Evolutionary conservation across 2,797 vertebrate species (phyloP), one percentile per base, ranked within the genome.

Genomic region (Thunnus albacares): DNA sequence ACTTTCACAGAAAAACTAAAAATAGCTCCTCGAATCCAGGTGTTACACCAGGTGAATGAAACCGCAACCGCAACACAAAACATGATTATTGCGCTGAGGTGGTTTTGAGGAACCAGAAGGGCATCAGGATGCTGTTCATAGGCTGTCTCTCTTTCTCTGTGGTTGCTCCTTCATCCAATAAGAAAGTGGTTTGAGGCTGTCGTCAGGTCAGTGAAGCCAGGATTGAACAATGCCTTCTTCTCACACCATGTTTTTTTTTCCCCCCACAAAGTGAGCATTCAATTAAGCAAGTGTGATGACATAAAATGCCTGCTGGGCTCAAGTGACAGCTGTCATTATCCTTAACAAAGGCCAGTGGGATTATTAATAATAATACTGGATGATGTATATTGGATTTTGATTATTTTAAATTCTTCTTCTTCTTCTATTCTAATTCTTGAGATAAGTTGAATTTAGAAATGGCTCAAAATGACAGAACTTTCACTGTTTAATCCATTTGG

Each of bases 101-200:
- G 80, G 76, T 86, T 88, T 66, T 80, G 76, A 18, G 84, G 82
- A 89, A 71, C 65, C 45, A 41, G 73, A 52, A 63, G 63, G 72
- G 69, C 72, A 64, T 61, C 3, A 5, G 35, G 65, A 82, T 49
- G 61, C 79, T 53, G 71, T 84, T 80, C 41, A 75, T 59, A 65
- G 53, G 56, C 71, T 68, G 53, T 77, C 20, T 73, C 77, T 86
- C 71, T 83, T 87, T 80, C 72, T 87, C 84, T 84, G 79, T 82
- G 72, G 86, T 83, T 83, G 82, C 82, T 87, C 79, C 70, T 89
- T 90, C 51, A 35, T 83, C 81, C 83, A 69, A 57, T 72, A 55
- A 63, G 63, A 79, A 71, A 81, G 77, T 72, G 82, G 84, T 84
- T 90, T 81, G 73, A 60, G 83, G 87, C 86, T 81, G 71, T 65